Percentiles rank a stretch among this genome's conserved stretches.
Conservation (phyloP, 2,797 vertebrate genomes). For the Xiphorhynchus erythropygius region DNA sequence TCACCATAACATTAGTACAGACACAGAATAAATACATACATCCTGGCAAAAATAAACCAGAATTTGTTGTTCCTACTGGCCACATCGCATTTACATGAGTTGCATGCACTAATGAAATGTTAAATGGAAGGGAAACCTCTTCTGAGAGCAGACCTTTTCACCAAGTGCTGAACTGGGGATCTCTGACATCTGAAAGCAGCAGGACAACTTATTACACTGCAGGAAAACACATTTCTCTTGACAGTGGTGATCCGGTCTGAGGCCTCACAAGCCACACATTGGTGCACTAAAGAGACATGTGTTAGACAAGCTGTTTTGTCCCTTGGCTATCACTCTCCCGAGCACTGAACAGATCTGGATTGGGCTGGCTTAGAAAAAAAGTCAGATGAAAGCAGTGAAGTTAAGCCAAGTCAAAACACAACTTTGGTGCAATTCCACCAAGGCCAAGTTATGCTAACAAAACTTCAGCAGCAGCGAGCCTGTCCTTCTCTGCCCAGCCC, state of each 20-base stretch:
- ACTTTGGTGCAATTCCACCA: constrained; percentile 44
- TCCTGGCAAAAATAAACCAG: constrained; percentile 47
- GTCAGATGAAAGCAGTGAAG: constrained; percentile 74
- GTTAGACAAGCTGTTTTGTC: constrained; percentile 73
- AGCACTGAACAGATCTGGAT: constrained; percentile 72
- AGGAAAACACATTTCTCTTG: constrained; percentile 70
- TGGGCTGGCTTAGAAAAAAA: constrained; percentile 72
- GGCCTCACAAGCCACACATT: constrained; percentile 59
- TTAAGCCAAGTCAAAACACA: constrained; percentile 62
- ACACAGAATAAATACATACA: constrained; percentile 37
- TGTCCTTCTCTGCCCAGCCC: constrained; percentile 57
- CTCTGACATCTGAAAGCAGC: constrained; percentile 67
- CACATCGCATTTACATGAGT: constrained; percentile 15
- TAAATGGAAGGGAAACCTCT: constrained; percentile 46
- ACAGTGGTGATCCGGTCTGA: constrained; percentile 66
- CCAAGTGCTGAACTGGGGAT: constrained; percentile 49
- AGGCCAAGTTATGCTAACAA: constrained; percentile 40
- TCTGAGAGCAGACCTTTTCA: constrained; percentile 45
- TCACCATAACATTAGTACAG: constrained; percentile 23
- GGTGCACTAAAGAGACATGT: constrained; percentile 75
- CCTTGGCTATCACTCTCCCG: constrained; percentile 66
- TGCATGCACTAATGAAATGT: constrained; percentile 4
- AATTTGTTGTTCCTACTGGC: constrained; percentile 32
- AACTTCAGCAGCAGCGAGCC: not conserved
- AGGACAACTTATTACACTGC: constrained; percentile 51